Percentiles rank a stretch among this genome's conserved stretches.
These are phyloP conservation scores for Listronotus bonariensis DNA, from an alignment of 1,140 invertebrate genomes.

Conservation along the genomic window DNA sequence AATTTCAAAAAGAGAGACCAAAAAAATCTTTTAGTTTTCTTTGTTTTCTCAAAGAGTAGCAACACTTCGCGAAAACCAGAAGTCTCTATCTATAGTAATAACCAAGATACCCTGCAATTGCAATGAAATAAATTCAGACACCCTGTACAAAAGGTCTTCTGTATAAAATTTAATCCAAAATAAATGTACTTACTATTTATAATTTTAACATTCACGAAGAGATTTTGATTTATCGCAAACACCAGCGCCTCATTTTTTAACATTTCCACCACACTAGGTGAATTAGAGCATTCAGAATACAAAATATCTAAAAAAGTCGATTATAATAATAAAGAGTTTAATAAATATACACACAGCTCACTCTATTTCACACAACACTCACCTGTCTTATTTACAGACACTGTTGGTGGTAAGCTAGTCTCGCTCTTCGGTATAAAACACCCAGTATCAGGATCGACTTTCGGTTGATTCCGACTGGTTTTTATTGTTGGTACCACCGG, in stretches of 20 bases:
- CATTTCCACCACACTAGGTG: slow-evolving; percentile 58
- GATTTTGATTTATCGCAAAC: slow-evolving; percentile 81
- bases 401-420: slow-evolving; percentile 62
- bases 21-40: too few species aligned
- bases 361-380: slow-evolving; percentile 13
- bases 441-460: slow-evolving; percentile 60
- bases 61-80: too few species aligned
- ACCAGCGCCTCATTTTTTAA: slow-evolving; percentile 68
- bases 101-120: too few species aligned
- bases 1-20: too few species aligned
- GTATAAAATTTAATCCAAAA: too few species aligned
- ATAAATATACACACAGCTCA: too few species aligned
- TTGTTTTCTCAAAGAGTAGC: too few species aligned
- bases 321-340: slow-evolving; percentile 10
- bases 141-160: too few species aligned
- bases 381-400: slow-evolving; percentile 63
- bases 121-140: too few species aligned
- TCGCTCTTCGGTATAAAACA: slow-evolving; percentile 64
- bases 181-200: slow-evolving; percentile 69
- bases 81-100: too few species aligned
- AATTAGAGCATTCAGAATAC: slow-evolving; percentile 63
- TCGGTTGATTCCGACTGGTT: slow-evolving; percentile 56
- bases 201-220: slow-evolving; percentile 78
- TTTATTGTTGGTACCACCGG: slow-evolving; percentile 34
- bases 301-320: slow-evolving; percentile 61